phyloP scores from a whole-genome alignment of 2,888 invertebrate genomes.

The Pheosia gnoma region DNA sequence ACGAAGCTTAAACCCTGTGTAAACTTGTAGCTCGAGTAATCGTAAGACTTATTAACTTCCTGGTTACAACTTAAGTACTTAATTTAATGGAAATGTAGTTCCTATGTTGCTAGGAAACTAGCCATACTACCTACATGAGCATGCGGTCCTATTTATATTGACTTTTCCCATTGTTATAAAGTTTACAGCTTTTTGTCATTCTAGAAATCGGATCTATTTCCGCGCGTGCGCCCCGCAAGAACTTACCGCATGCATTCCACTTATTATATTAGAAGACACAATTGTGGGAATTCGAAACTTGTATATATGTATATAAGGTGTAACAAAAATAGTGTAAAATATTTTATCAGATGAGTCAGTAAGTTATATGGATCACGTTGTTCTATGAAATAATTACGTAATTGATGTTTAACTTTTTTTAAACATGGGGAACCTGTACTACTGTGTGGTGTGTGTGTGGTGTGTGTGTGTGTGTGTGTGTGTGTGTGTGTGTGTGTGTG shows the following conservation, averaged over 20 bases:
- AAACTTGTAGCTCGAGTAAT: no score
- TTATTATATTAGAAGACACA: conserved; percentile 2
- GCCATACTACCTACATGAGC: not conserved
- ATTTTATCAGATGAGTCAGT: no score
- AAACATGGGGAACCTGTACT: no score
- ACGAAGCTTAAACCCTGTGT: no score
- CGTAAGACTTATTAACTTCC: no score
- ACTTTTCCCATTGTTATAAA: conserved; percentile 4
- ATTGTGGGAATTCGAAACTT: conserved; percentile 7
- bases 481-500: no score
- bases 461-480: no score
- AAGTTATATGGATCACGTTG: no score
- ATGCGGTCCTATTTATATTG: not conserved
- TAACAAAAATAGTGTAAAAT: not conserved
- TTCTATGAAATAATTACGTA: not conserved
- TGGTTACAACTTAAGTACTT: no score
- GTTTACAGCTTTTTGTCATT: not conserved
- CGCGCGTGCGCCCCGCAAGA: not conserved
- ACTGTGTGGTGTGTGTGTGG: no score
- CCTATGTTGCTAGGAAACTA: not conserved
- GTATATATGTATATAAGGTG: not conserved
- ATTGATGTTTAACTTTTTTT: not conserved
- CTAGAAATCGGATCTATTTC: not conserved
- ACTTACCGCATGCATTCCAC: not conserved
- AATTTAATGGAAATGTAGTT: not conserved